Base-by-base conservation (phyloP, 2,888 invertebrate species). In the Lasioglossum malachurum region DNA sequence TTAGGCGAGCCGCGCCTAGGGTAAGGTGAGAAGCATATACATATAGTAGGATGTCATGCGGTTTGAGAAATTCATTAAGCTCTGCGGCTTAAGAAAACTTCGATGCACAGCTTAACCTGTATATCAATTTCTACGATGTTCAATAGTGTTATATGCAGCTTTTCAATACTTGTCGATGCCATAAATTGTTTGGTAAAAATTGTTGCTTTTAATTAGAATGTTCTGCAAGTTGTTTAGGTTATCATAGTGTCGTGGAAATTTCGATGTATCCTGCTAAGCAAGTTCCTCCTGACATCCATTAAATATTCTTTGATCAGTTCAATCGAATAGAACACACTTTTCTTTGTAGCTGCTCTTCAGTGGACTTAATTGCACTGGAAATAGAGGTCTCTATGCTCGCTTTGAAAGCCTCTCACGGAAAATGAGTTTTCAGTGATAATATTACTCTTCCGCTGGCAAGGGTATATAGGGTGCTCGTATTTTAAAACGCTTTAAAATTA, bases 361-460 rank as follows among this genome's bases (percentile, higher is more conserved):
- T 69, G 23, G 4, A 35, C 69, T 69, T 69, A 69, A 69, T 69
- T 38, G 69, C 69, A 38, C 69, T 69, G 38, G 10, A 69, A 69
- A 69, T 69, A 69, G 38, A 69, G 4, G 23, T 69, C 38, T 38
- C 35, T 38, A 38, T 69, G 1, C 69, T 69, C 3, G 35, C 69
- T 35, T 38, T 69, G 38, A 69, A 69, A 69, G 69, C 38, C 69
- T 69, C 23, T 69, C 69, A 38, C 38, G 35, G 74, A 23, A 35
- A 53, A 53, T 31, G 31, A 53, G 53, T 53, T 74, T 44, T 31
- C 27, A 35, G 35, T 69, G 35, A 69, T 69, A 35, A 38, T 38
- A 69, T 69, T 69, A 38, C 38, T 69, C 38, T 23, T 69, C 69
- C 69, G 19, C 23, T 16, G 10, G 23, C 10, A 23, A 69, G 23